Conservation (phyloP, 2,888 invertebrate genomes). For the Tinea trinotella region DNA sequence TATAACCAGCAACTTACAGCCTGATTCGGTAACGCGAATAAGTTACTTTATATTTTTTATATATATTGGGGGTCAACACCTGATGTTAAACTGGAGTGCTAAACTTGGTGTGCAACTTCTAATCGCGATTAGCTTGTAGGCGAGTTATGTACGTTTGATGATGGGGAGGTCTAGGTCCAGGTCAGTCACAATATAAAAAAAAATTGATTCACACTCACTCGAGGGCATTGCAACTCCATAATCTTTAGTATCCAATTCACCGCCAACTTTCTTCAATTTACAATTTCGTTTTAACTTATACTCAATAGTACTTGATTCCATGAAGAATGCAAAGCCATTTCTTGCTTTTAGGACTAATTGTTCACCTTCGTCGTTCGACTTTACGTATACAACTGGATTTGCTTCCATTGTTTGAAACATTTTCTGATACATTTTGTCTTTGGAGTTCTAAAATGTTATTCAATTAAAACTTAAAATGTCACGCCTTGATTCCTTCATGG, state of each 20-base stretch:
- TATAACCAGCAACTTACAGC: too few relatives aligned
- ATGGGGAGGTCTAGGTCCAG: too few relatives aligned
- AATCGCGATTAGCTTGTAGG: too few relatives aligned
- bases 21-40: too few relatives aligned
- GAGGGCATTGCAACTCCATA: conserved; percentile 90
- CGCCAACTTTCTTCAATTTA: conserved; percentile 84
- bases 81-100: too few relatives aligned
- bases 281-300: conserved; percentile 89
- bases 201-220: conserved; percentile 77
- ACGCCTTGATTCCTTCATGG: too few relatives aligned
- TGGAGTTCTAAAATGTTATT: conserved; percentile 71
- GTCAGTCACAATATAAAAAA: too few relatives aligned
- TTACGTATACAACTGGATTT: conserved; percentile 83
- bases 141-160: too few relatives aligned
- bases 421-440: conserved; percentile 86
- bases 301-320: conserved; percentile 96
- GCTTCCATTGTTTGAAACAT: conserved; percentile 94
- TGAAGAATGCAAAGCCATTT: conserved; percentile 89
- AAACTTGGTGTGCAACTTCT: too few relatives aligned
- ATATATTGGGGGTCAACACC: too few relatives aligned
- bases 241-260: conserved; percentile 84
- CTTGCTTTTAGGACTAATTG: conserved; percentile 74
- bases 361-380: conserved; percentile 87
- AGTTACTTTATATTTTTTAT: too few relatives aligned
- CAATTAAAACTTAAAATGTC: neutral